Evolutionary conservation across 2,888 invertebrate species (phyloP).

Genomic region (Pasiphila rectangulata): DNA sequence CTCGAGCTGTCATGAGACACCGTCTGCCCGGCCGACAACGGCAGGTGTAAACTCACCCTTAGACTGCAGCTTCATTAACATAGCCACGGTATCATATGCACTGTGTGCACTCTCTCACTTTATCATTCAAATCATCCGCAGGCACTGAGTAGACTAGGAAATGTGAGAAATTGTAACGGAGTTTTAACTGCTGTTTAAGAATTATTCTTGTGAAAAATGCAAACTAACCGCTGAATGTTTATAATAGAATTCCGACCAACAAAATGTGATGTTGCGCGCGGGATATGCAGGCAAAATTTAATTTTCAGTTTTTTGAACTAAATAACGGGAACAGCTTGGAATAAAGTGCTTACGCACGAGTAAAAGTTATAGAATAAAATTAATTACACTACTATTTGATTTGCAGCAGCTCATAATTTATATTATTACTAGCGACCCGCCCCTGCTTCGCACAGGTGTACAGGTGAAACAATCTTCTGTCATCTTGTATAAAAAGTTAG

Average conservation of each 20-base stretch:
- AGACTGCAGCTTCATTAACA: constrained; percentile 64
- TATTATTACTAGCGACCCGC: no score
- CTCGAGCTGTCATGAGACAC: constrained; percentile 27
- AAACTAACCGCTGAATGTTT: constrained; percentile 1
- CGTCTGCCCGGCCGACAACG: constrained; percentile 30
- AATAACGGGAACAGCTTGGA: background rate
- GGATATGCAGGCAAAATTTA: background rate
- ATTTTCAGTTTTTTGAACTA: background rate
- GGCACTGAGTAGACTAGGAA: constrained; percentile 58
- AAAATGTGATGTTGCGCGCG: background rate
- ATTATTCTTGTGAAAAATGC: background rate
- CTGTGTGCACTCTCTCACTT: constrained; percentile 75
- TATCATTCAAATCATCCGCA: constrained; percentile 76
- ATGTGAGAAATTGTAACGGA: constrained; percentile 78
- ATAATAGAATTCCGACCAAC: background rate
- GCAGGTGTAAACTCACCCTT: constrained; percentile 62
- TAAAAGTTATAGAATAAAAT: no score
- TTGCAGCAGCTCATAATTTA: no score
- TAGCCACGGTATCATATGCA: constrained; percentile 70
- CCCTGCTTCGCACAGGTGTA: no score
- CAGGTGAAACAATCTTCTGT: no score
- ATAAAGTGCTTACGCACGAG: no score
- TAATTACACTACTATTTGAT: no score
- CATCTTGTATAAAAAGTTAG: no score
- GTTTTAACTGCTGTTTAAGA: constrained; percentile 39